A percentile compares a stretch with the other conserved stretches of the same genome.
These are phyloP conservation scores for Pantherophis guttatus DNA, from an alignment of 2,113 vertebrate genomes.

Conservation along the genomic window DNA sequence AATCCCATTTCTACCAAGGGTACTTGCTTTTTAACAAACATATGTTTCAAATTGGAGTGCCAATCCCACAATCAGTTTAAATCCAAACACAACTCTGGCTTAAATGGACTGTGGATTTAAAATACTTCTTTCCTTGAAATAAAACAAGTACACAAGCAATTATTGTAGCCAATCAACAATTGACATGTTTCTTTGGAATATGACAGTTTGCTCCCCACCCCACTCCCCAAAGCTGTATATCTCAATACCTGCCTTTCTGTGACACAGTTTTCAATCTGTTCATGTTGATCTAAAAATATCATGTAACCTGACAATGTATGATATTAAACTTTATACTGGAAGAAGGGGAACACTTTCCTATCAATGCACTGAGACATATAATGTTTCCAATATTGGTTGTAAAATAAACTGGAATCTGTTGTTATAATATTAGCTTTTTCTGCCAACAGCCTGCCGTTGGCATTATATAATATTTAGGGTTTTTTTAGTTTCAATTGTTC, in stretches of 20 bases:
- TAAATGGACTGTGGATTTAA: neutral
- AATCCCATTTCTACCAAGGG: neutral
- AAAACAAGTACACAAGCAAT: neutral
- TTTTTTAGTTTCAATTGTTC: neutral
- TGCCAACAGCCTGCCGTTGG: neutral
- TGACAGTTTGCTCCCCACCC: neutral
- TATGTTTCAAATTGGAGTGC: neutral
- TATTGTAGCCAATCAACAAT: neutral
- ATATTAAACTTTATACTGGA: neutral
- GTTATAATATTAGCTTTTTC: neutral
- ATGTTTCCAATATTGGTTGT: neutral
- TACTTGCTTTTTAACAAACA: neutral
- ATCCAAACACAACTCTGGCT: neutral
- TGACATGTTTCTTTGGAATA: neutral
- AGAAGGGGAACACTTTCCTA: neutral
- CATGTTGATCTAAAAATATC: neutral
- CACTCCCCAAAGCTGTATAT: neutral
- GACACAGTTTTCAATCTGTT: neutral
- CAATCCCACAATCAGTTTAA: neutral
- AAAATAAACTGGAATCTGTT: no score
- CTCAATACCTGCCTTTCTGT: neutral
- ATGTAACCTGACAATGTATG: neutral
- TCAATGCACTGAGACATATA: neutral
- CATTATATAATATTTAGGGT: neutral
- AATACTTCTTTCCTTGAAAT: neutral